Conservation (phyloP, 2,113 vertebrate species). For the Alces alces region DNA sequence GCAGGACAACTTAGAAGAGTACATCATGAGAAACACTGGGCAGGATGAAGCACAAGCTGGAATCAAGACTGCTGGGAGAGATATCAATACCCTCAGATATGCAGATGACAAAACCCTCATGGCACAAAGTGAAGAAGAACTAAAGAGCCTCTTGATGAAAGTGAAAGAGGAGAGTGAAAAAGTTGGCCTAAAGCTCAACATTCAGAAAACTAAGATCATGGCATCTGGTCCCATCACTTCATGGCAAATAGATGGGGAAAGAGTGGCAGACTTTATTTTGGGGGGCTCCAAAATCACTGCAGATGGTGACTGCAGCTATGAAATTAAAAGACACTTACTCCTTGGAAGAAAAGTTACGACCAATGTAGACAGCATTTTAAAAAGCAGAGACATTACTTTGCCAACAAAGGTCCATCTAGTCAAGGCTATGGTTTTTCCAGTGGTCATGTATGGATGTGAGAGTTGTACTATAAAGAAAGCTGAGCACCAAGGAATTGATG, state of each 20-base stretch:
- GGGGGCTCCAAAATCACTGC: not conserved
- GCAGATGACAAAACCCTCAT: not conserved
- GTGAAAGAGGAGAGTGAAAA: not conserved
- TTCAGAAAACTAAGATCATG: not conserved
- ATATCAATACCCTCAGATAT: not conserved
- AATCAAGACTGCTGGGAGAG: not conserved
- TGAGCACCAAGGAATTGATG: rapidly evolving
- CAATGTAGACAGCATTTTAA: not conserved
- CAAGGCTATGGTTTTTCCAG: not conserved
- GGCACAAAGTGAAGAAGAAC: not conserved
- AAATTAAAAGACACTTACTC: not conserved
- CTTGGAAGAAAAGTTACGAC: not conserved
- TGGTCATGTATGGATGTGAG: not conserved
- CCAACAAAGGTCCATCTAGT: not conserved
- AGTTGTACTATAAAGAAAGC: not conserved
- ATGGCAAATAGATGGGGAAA: not conserved
- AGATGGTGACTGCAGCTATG: not conserved
- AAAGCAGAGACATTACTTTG: not conserved
- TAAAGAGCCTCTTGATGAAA: not conserved
- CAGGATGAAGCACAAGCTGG: not conserved
- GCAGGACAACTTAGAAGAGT: constrained; percentile 58
- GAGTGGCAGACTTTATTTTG: not conserved
- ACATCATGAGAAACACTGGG: not conserved
- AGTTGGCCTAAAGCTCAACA: not conserved
- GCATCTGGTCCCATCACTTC: not conserved